Percentiles rank a stretch among this genome's conserved stretches.
Conservation (phyloP, 2,888 invertebrate genomes). For the Allygus modestus region DNA sequence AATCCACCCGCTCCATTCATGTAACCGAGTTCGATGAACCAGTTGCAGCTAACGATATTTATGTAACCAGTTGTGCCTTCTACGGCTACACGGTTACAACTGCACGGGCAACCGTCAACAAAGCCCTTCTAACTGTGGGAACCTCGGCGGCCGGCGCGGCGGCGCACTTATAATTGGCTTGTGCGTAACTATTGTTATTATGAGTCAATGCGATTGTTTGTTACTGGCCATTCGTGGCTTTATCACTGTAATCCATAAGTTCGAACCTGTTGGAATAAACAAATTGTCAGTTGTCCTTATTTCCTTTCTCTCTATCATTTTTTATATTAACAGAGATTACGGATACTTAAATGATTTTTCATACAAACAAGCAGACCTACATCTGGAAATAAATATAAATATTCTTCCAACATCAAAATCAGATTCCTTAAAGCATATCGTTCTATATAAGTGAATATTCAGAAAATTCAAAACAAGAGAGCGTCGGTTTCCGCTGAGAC, state of each 20-base stretch:
- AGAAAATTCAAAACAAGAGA: constrained; percentile 4
- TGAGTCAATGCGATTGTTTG: background rate
- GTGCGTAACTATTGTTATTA: background rate
- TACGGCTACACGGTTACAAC: background rate
- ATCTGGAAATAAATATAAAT: too few species aligned
- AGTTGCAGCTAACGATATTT: background rate
- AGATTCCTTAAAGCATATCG: too few species aligned
- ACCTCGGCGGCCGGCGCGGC: background rate
- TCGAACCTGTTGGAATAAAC: background rate
- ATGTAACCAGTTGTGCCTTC: background rate
- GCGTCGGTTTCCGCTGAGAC: background rate
- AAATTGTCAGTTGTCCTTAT: background rate
- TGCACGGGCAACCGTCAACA: background rate
- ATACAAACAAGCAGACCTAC: too few species aligned
- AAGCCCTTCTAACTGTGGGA: background rate
- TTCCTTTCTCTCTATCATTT: too few species aligned
- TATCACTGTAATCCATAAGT: background rate
- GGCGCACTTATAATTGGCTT: background rate
- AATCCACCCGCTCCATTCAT: background rate
- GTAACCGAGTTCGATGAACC: background rate
- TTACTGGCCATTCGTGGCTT: background rate
- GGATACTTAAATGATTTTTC: too few species aligned
- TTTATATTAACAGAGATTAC: too few species aligned
- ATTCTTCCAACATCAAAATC: too few species aligned
- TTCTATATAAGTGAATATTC: background rate